Conservation (phyloP, 2,113 vertebrate species). For the Anseranas semipalmata region DNA sequence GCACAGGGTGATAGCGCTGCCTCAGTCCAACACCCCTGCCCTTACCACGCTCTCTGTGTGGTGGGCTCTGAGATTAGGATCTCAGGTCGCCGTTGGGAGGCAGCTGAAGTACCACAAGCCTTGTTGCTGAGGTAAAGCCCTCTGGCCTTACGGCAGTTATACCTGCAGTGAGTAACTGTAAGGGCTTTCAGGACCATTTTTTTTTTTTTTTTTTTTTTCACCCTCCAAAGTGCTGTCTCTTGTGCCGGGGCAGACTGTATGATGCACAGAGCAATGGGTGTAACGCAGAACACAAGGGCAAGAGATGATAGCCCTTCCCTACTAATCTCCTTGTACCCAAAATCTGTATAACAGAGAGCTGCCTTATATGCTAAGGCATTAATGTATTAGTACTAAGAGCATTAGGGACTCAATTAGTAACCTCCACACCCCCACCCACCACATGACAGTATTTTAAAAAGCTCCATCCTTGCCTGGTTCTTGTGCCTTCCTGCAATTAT, state of each 20-base stretch:
- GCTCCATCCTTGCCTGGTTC: background rate
- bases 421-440: background rate
- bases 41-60: accelerated
- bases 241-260: background rate
- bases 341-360: background rate
- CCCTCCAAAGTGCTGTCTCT: background rate
- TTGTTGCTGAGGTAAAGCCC: background rate
- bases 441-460: background rate
- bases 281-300: background rate
- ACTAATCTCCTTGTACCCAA: background rate
- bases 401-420: background rate
- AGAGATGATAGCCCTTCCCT: background rate
- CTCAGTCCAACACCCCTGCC: accelerated
- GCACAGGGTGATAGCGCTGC: background rate
- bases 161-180: background rate
- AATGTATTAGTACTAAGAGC: slow-evolving; percentile 36
- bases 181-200: background rate
- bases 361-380: background rate
- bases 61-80: background rate
- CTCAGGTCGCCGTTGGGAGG: background rate
- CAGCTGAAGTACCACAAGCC: background rate
- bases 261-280: accelerated
- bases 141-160: background rate
- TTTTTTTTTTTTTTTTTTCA: background rate
- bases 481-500: background rate